Evolutionary conservation across 2,113 vertebrate species (phyloP), one percentile per base, ranked within the genome.

Genomic region (Dendrocopos noguchii): DNA sequence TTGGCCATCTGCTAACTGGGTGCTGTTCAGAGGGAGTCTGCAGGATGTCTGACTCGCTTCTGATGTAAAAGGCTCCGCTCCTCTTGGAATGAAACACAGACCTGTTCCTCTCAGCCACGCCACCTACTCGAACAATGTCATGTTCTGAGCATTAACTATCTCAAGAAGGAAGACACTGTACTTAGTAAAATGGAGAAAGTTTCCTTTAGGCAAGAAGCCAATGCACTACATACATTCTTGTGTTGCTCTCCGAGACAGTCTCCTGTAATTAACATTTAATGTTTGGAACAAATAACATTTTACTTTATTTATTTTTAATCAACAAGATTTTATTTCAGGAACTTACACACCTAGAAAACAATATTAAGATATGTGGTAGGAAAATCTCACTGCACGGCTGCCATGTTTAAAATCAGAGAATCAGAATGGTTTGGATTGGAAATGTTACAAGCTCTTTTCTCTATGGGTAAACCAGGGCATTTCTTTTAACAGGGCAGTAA

Each of bases 401-500:
- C 20, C 7, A 6, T n/a, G 46, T 70, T 55, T 75, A 34, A 31
- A 59, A 64, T 1, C 50, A 12, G 22, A 52, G 50, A 52, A 52
- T 13, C 11, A 52, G 50, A 52, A 52, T 12, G 22, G 50, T 52
- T 52, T 52, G 50, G 50, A 24, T 24, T 15, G 9, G 56, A 61
- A 60, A 20, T 12, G 28, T 4, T 18, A 21, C 29, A 36, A 12
- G 46, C 28, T 66, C 39, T 31, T 42, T 3, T 42, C 36, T 15
- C 7, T n/a, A 2, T 0, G 0, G 21, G 57, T 3, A 17, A 6
- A 7, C 3, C 1, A 3, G 13, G 22, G 12, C 2, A 4, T 27
- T 34, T 25, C 36, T 55, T 39, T 20, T 7, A 21, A 36, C 4
- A 25, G 6, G 17, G 27, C 3, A 6, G 46, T 8, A 31, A 61